Conservation (phyloP, 2,888 invertebrate species). For the Cabera pusaria region DNA sequence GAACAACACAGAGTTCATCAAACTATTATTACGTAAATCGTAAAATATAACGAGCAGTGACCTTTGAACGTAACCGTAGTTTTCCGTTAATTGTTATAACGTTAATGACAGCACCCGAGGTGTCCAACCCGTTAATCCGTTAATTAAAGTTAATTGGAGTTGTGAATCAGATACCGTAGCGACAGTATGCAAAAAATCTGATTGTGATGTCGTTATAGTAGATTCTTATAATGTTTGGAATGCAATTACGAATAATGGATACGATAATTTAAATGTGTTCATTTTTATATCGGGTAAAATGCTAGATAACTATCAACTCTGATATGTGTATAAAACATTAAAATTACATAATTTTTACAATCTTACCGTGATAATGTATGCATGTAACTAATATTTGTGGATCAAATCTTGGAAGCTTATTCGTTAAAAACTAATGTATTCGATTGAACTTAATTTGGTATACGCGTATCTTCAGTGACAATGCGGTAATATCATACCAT, state of each 20-base stretch:
- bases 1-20: slow-evolving; percentile 10
- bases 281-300: too few species aligned
- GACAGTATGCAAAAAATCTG: slow-evolving; percentile 16
- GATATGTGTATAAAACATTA: too few species aligned
- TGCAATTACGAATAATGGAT: slow-evolving; percentile 11
- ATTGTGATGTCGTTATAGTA: slow-evolving; percentile 10
- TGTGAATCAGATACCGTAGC: slow-evolving; percentile 49
- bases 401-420: too few species aligned
- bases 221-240: slow-evolving; percentile 6
- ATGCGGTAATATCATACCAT: too few species aligned
- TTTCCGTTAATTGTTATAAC: slow-evolving; percentile 31
- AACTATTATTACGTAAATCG: slow-evolving; percentile 6
- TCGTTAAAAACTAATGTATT: too few species aligned
- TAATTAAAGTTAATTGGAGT: slow-evolving; percentile 66
- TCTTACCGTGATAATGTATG: too few species aligned
- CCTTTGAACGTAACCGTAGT: slow-evolving; percentile 18
- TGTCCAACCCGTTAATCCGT: slow-evolving; percentile 40
- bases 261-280: too few species aligned
- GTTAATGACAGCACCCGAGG: slow-evolving; percentile 32
- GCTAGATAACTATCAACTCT: too few species aligned
- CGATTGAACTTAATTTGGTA: too few species aligned
- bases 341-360: too few species aligned
- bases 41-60: slow-evolving; percentile 20
- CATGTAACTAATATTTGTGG: too few species aligned
- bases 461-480: too few species aligned